These are phyloP conservation scores for Amblyopsis hoosieri DNA, from an alignment of 2,797 vertebrate genomes.

Conservation along the genomic window DNA sequence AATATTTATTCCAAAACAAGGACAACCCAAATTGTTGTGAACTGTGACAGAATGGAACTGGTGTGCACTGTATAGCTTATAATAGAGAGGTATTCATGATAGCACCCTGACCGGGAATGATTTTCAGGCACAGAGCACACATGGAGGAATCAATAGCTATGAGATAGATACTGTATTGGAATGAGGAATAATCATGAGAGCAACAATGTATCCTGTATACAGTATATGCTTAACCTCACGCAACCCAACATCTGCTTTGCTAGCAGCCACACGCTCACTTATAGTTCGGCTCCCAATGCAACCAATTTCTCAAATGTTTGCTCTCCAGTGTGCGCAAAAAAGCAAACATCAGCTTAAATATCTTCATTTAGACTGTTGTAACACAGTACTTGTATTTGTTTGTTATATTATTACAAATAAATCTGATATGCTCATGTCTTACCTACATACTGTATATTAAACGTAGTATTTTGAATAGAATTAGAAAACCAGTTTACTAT, in stretches of 20 bases:
- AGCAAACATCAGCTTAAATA: conserved; percentile 22
- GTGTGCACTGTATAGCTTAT: conserved; percentile 5
- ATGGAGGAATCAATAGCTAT: conserved; percentile 55
- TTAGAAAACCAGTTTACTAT: no score
- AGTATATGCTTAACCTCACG: conserved; percentile 62
- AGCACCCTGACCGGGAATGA: conserved; percentile 31
- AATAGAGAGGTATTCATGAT: conserved; percentile 15
- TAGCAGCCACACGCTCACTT: conserved; percentile 52
- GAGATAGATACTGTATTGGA: no score
- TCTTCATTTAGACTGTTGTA: conserved; percentile 21
- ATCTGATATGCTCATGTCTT: not conserved
- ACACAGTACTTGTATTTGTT: not conserved
- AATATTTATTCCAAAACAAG: no score
- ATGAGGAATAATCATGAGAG: conserved; percentile 59
- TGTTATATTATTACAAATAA: conserved; percentile 6
- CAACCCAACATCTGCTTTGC: conserved; percentile 61
- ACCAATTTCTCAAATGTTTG: conserved; percentile 59
- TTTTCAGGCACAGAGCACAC: conserved; percentile 30
- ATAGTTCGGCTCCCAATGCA: conserved; percentile 61
- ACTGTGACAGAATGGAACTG: not conserved
- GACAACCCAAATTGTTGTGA: conserved; percentile 18
- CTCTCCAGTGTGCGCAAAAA: conserved; percentile 45
- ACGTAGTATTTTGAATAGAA: no score
- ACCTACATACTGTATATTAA: no score
- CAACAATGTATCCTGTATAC: conserved; percentile 27